Base-by-base conservation (phyloP, 2,888 invertebrate species). In the Oscheius sp. region DNA sequence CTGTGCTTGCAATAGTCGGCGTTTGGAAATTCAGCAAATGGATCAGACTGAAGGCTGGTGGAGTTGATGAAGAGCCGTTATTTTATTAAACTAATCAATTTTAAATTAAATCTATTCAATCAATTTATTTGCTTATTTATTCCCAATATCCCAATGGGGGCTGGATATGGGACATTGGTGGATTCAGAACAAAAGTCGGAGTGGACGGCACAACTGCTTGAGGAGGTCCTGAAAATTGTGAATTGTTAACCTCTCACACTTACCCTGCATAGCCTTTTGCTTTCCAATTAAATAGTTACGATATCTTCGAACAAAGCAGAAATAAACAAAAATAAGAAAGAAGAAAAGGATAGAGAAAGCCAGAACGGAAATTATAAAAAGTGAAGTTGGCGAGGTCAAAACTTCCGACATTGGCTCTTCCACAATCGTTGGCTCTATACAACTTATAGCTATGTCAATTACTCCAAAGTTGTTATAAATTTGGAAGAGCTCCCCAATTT, bases 221-320 rank as follows among this genome's bases (percentile, higher is more conserved):
- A 33, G 33, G 33, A 8, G 33, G n/a, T 34, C 12, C 55, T 55
- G 31, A 15, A 55, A n/a, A 12, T 17, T 17, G 12, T 20, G 48
- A 34, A 15, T 1, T 33, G 27, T 8, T 55, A 17, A 34, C 5
- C 15, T 57, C 6, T 29, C 3, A 8, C 12, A 27, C 58, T 48
- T n/a, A 70, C 70, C 65, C 37, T 70, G 65, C 65, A 70, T 33
- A n/a, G 61, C 34, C 27, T 65, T 57, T 15, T 53, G 61, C 52
- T 72, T 72, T n/a, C 27, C 33, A 12, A 42, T 57, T 6, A 74
- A 37, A 55, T 69, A 53, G 42, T 75, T 57, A 12, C 73, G 69
- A 66, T 80, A 76, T 29, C 75, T 70, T 15, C 65, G 42, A 33
- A 81, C 76, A 70, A 81, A 77, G 42, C 79, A 82, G 33, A 73